Evolutionary conservation across 2,888 invertebrate species (phyloP), one percentile per base, ranked within the genome.

Genomic region (Atethmia centrago): DNA sequence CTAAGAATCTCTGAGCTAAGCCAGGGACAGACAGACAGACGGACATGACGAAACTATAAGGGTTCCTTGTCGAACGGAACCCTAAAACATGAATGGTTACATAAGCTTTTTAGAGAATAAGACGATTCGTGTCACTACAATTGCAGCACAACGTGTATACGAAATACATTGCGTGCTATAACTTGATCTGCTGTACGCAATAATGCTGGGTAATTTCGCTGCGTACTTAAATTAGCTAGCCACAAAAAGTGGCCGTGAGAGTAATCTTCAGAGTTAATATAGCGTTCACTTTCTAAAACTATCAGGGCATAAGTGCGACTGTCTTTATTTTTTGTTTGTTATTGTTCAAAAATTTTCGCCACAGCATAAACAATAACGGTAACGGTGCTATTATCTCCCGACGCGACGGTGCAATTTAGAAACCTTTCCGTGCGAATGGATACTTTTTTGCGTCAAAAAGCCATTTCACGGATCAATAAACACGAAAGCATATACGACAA

Each of bases 41-140:
- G n/a, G n/a, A n/a, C n/a, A n/a, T n/a, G n/a, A n/a, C n/a, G n/a
- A n/a, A n/a, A n/a, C n/a, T n/a, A n/a, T n/a, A n/a, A n/a, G n/a
- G n/a, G n/a, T n/a, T n/a, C n/a, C n/a, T n/a, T n/a, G n/a, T n/a
- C n/a, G n/a, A n/a, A n/a, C n/a, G n/a, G n/a, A n/a, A n/a, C n/a
- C n/a, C n/a, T n/a, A n/a, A n/a, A n/a, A n/a, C n/a, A n/a, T n/a
- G n/a, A n/a, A n/a, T n/a, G n/a, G n/a, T n/a, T n/a, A n/a, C n/a
- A n/a, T n/a, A n/a, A n/a, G n/a, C n/a, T 4, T 4, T 88, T 90
- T 88, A 88, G 87, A 87, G 82, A 88, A 87, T 85, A 82, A 78
- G 83, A 79, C 90, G 89, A 94, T 94, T 93, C 93, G 91, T 92
- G 94, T 93, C 93, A 93, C 88, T 88, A 85, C 86, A 89, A 94